Conservation (phyloP, 2,797 vertebrate genomes). For the Delichon dasypus region DNA sequence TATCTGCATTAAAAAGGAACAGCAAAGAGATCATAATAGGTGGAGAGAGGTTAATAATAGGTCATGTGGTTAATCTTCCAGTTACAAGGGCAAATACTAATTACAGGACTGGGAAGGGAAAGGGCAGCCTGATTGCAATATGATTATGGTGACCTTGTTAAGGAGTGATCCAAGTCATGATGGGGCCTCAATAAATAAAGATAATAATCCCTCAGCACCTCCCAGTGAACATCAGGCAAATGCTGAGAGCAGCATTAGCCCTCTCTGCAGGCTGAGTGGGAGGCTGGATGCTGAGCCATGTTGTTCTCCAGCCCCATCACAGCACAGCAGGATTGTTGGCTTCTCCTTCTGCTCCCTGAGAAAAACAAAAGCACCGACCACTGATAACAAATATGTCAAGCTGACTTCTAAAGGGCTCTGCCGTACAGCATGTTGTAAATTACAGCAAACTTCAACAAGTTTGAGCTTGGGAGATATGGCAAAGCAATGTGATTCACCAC, state of each 20-base stretch:
- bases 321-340: not conserved
- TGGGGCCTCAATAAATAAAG: constrained; percentile 48
- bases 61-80: constrained; percentile 63
- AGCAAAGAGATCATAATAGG: constrained; percentile 46
- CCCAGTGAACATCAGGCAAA: not conserved
- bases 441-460: not conserved
- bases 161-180: constrained; percentile 31
- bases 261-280: not conserved
- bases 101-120: constrained; percentile 51
- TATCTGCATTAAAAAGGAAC: constrained; percentile 47
- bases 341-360: not conserved
- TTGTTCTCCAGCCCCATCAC: not conserved
- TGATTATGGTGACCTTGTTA: constrained; percentile 68
- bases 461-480: not conserved
- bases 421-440: not conserved
- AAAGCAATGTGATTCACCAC: not conserved
- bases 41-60: constrained; percentile 62
- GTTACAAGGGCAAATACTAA: constrained; percentile 65
- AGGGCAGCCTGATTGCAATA: constrained; percentile 57
- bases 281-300: rapidly evolving
- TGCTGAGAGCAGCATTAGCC: not conserved
- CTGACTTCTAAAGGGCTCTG: not conserved
- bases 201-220: constrained; percentile 30
- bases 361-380: not conserved
- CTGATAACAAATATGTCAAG: constrained; percentile 22